Percentiles rank a stretch among this genome's conserved stretches.
These are phyloP conservation scores for Lottia gigantea DNA, from an alignment of 2,888 invertebrate species.

Conservation along the genomic window DNA sequence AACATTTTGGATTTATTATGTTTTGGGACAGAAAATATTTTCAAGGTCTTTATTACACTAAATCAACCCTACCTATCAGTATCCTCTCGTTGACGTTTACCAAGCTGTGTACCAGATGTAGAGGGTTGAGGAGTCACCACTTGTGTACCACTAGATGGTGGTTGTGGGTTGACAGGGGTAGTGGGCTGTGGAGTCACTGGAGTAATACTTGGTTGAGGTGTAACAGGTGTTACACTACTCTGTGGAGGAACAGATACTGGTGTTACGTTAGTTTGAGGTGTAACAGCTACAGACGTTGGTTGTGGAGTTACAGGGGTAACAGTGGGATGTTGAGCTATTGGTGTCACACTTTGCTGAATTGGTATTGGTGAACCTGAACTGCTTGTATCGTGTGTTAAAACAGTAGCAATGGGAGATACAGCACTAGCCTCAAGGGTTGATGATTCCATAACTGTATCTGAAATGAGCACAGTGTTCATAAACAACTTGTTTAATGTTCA, in stretches of 20 bases:
- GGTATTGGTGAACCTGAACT: neutral
- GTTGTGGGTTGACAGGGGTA: neutral
- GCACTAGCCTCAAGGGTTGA: too few relatives aligned
- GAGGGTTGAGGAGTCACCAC: constrained; percentile 19
- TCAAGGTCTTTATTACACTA: too few relatives aligned
- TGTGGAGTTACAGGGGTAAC: neutral
- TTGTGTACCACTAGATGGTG: neutral
- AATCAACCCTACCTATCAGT: constrained; percentile 27
- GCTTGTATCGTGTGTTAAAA: too few relatives aligned
- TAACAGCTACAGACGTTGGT: neutral
- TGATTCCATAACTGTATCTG: too few relatives aligned
- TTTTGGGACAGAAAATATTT: too few relatives aligned
- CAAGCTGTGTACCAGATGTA: constrained; percentile 25
- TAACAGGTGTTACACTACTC: neutral
- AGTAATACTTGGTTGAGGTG: neutral
- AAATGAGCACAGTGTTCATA: too few relatives aligned
- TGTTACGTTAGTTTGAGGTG: neutral
- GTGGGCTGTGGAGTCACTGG: constrained; percentile 2
- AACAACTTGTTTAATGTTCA: too few relatives aligned
- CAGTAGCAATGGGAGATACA: too few relatives aligned
- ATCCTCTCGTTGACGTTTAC: constrained; percentile 33
- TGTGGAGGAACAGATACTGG: neutral
- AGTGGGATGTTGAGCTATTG: neutral
- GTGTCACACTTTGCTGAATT: neutral
- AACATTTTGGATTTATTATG: too few relatives aligned